These are phyloP conservation scores for Typhlomys cinereus DNA, from an alignment of 2,113 vertebrate species.

Conservation along the genomic window DNA sequence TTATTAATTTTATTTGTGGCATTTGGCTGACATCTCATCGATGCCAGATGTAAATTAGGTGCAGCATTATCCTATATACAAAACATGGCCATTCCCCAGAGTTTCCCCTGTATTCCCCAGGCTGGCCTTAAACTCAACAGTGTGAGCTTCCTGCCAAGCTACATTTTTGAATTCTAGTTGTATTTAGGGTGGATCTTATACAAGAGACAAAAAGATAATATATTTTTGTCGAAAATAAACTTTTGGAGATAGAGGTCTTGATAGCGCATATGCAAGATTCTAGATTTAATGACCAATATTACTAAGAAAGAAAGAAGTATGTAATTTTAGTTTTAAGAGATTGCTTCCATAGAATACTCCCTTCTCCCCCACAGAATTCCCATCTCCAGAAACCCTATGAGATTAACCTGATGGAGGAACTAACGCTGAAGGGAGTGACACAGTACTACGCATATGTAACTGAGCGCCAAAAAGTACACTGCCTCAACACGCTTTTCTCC, in stretches of 20 bases:
- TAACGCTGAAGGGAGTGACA: constrained; percentile 99
- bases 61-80: not conserved
- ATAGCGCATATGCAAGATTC: too few relatives aligned
- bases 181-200: constrained; percentile 27
- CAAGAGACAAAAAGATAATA: not conserved
- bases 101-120: not conserved
- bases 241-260: not conserved
- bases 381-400: constrained; percentile 99
- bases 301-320: not conserved
- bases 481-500: constrained; percentile 99
- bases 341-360: not conserved
- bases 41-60: constrained; percentile 11
- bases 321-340: not conserved
- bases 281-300: not conserved
- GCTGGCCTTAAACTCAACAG: too few relatives aligned
- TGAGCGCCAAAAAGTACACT: constrained; percentile 99
- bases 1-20: too few relatives aligned
- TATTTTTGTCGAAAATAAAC: not conserved
- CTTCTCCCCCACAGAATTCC: constrained; percentile 86
- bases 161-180: not conserved
- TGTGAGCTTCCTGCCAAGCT: not conserved
- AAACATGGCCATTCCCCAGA: not conserved
- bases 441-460: constrained; percentile 99
- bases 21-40: not conserved
- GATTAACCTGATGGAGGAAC: constrained; percentile 99